phyloP scores from a whole-genome alignment of 2,113 vertebrate genomes.

The human region GRCh38 chr1:64103501-64104000 shows the following conservation, averaged over 20 bases:
- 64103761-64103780: not conserved
- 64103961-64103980: not conserved
- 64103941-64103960: not conserved
- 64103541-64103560: not conserved
- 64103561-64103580: not conserved
- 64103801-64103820: not conserved
- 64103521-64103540: not conserved
- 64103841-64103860: not conserved
- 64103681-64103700: not conserved
- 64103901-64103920: not conserved
- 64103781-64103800: not conserved
- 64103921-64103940: not conserved
- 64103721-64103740: not conserved
- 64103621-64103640: not conserved
- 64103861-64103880: not conserved
- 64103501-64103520: not conserved
- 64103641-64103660: not conserved
- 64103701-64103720: not conserved
- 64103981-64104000: not conserved
- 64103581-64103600: not conserved
- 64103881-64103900: not conserved
- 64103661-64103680: not conserved
- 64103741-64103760: constrained; percentile 12
- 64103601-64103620: not conserved
- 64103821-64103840: not conserved